These are phyloP conservation scores for Diadophis punctatus DNA, from an alignment of 2,113 vertebrate species.

Conservation along the genomic window DNA sequence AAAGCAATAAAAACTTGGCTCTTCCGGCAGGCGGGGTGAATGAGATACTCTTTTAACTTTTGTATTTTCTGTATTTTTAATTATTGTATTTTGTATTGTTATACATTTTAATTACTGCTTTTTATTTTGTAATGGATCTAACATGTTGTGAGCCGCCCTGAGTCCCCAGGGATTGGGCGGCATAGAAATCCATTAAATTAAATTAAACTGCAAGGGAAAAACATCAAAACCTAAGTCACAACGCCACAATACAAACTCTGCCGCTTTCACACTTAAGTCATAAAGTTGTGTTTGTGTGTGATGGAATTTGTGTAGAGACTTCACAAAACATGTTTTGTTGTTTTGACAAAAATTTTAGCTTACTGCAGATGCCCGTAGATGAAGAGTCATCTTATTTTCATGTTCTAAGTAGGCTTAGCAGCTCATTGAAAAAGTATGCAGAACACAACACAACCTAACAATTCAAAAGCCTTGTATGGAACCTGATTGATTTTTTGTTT, in stretches of 20 bases:
- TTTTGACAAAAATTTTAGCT: neutral
- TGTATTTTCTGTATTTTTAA: too few relatives aligned
- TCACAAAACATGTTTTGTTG: neutral
- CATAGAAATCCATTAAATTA: too few relatives aligned
- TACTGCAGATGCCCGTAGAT: neutral
- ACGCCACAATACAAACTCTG: neutral
- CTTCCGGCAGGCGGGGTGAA: too few relatives aligned
- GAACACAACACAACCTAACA: neutral
- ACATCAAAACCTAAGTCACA: neutral
- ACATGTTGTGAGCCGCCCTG: too few relatives aligned
- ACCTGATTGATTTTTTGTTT: neutral
- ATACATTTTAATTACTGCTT: too few relatives aligned
- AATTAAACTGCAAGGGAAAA: neutral
- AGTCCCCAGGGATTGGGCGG: too few relatives aligned
- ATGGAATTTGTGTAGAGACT: neutral
- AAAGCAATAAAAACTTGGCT: too few relatives aligned
- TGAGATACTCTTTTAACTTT: too few relatives aligned
- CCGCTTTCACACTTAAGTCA: neutral
- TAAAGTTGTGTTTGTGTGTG: neutral
- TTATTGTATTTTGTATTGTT: too few relatives aligned
- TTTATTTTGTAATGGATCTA: too few relatives aligned
- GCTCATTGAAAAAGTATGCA: neutral
- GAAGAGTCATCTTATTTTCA: neutral
- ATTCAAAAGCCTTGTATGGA: neutral
- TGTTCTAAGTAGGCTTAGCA: neutral